Percentiles rank a stretch among this genome's conserved stretches.
Evolutionary conservation across 2,888 invertebrate genomes (phyloP).

Genomic region (Diaphora mendica): DNA sequence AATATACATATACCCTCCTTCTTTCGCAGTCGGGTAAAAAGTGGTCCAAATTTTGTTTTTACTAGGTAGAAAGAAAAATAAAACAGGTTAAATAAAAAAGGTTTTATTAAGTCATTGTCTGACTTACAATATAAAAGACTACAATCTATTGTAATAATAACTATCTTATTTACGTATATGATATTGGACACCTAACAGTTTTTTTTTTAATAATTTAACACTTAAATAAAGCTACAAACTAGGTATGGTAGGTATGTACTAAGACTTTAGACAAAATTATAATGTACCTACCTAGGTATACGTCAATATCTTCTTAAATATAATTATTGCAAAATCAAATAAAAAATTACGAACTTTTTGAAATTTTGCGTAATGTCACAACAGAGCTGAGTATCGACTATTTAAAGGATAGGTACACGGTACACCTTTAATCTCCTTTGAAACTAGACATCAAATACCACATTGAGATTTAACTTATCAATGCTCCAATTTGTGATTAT

Average conservation of each 20-base stretch:
- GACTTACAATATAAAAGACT: slow-evolving; percentile 45
- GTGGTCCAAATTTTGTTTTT: no score
- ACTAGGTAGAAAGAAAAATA: no score
- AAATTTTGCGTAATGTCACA: neutral
- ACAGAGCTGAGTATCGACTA: neutral
- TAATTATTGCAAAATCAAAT: neutral
- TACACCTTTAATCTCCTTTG: neutral
- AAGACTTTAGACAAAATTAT: neutral
- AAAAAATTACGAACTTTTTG: neutral
- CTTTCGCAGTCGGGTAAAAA: no score
- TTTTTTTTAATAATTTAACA: slow-evolving; percentile 52
- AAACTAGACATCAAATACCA: neutral
- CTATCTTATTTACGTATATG: slow-evolving; percentile 23
- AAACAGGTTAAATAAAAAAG: slow-evolving; percentile 26
- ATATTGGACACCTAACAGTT: neutral
- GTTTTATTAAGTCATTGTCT: slow-evolving; percentile 41
- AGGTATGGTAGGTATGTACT: slow-evolving; percentile 6
- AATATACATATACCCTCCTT: no score
- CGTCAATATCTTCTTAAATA: neutral
- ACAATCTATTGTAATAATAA: slow-evolving; percentile 39
- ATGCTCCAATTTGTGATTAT: neutral
- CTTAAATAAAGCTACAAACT: slow-evolving; percentile 53
- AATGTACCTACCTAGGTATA: neutral
- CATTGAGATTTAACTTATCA: neutral
- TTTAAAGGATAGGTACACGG: neutral